Evolutionary conservation across 2,113 vertebrate genomes (phyloP).

Genomic region (Equus przewalskii): DNA sequence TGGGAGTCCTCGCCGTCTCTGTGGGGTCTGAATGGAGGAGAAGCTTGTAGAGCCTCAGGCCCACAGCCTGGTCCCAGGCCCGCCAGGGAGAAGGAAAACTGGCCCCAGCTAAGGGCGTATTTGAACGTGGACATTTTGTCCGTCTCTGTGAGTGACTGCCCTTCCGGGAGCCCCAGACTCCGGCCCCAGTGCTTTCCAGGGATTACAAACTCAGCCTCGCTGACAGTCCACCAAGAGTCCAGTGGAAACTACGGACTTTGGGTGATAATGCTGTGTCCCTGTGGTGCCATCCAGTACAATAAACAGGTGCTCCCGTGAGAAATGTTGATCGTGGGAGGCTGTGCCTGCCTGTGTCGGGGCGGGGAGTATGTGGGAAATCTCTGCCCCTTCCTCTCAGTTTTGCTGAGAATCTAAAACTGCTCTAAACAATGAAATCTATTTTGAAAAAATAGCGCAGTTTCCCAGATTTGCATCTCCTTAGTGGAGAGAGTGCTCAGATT

Average conservation of each 20-base stretch:
- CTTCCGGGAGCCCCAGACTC: not conserved
- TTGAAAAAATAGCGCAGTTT: not conserved
- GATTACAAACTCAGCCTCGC: not conserved
- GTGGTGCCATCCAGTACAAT: too few relatives aligned
- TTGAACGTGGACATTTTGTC: not conserved
- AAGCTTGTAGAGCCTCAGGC: not conserved
- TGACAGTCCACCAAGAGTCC: not conserved
- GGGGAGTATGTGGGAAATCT: not conserved
- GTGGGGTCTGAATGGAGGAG: not conserved
- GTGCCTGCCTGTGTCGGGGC: too few relatives aligned
- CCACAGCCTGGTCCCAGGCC: not conserved
- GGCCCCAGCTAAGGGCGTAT: not conserved
- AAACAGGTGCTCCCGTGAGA: not conserved
- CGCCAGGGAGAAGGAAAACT: not conserved
- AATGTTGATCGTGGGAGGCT: not conserved
- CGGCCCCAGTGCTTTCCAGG: not conserved
- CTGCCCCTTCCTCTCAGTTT: not conserved
- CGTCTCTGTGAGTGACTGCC: not conserved
- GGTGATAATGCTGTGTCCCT: not conserved
- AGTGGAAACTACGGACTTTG: not conserved
- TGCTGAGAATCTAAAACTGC: not conserved
- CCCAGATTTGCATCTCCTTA: not conserved
- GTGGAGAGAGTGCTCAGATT: not conserved
- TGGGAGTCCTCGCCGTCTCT: not conserved
- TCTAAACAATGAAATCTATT: not conserved